These are phyloP conservation scores for Drosophila vallismaia DNA, from an alignment of 2,888 invertebrate species.

Conservation along the genomic window DNA sequence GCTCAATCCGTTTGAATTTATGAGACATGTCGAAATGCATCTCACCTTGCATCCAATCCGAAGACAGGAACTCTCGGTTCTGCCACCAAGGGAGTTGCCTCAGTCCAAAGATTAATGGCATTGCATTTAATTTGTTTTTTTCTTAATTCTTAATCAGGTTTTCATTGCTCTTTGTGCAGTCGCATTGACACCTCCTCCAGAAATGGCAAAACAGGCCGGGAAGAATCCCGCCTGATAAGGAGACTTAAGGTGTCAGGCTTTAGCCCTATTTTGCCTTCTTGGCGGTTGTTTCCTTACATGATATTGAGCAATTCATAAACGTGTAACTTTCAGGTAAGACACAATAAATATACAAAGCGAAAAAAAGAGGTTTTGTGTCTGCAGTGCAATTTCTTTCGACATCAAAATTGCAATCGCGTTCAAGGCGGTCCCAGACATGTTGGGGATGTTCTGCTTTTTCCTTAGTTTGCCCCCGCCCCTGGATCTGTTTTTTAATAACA, in stretches of 20 bases:
- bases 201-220: too few species aligned
- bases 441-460: conserved; percentile 34
- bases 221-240: not conserved
- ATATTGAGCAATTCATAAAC: conserved; percentile 68
- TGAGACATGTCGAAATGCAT: conserved; percentile 83
- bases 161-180: conserved; percentile 41
- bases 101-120: conserved; percentile 76
- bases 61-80: conserved; percentile 19
- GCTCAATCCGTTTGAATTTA: conserved; percentile 80
- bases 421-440: conserved; percentile 50
- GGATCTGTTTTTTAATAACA: conserved; percentile 60
- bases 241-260: not conserved
- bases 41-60: conserved; percentile 76
- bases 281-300: conserved; percentile 41
- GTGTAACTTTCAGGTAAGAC: conserved; percentile 67
- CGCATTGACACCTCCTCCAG: conserved; percentile 59
- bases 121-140: conserved; percentile 79
- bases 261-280: not conserved
- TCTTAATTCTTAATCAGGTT: conserved; percentile 69
- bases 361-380: conserved; percentile 53
- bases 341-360: conserved; percentile 7
- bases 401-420: conserved; percentile 78
- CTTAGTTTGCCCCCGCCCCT: too few species aligned
- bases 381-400: conserved; percentile 75
- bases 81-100: conserved; percentile 64